Base-by-base conservation (phyloP, 2,888 invertebrate genomes). In the Drosophila lacicola region DNA sequence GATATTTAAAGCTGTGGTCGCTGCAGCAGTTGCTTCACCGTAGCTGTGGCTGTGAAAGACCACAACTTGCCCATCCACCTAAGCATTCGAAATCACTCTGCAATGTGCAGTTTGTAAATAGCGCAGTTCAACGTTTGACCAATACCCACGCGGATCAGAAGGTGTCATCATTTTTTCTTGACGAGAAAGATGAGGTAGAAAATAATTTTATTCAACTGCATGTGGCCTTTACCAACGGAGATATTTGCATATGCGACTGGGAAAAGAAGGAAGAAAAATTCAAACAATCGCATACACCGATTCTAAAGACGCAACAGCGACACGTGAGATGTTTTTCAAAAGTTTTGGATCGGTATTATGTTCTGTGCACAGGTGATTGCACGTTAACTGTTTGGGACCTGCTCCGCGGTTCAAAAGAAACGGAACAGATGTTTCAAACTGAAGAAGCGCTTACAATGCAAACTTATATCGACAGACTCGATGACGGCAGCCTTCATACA, bases 1-100 rank as follows among this genome's bases (percentile, higher is more conserved):
- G 93, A 6, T 78, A 80, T 17, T 63, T 92, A 1, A 91, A 90
- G 57, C 71, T 92, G 1, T 92, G 92, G 92, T 78, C 85, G 0
- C 76, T 92, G 10, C 49, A 50, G 34, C 41, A 57, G 2, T 29
- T 75, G 17, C 60, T 76, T 2, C 47, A 57, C 33, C 21, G 25
- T 0, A 25, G 17, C 3, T 9, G 4, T 3, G 5, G 3, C 4
- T 4, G 4, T 55, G 36, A 3, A 4, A 13, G 17, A 2, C 45
- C 62, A 1, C 33, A 19, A 11, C 9, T 42, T 8, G 37, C 51
- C 0, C 54, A 66, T 41, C 36, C 44, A 3, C 21, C 57, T 2
- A 64, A 60, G 2, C n/a, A 44, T 36, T 45, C 45, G 2, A 49
- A 73, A 5, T 49, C 64, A 4, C 54, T 60, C 6, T 19, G 53